Evolutionary conservation across 2,888 invertebrate species (phyloP), one percentile per base, ranked within the genome.

Genomic region (Limnephilus rhombicus): DNA sequence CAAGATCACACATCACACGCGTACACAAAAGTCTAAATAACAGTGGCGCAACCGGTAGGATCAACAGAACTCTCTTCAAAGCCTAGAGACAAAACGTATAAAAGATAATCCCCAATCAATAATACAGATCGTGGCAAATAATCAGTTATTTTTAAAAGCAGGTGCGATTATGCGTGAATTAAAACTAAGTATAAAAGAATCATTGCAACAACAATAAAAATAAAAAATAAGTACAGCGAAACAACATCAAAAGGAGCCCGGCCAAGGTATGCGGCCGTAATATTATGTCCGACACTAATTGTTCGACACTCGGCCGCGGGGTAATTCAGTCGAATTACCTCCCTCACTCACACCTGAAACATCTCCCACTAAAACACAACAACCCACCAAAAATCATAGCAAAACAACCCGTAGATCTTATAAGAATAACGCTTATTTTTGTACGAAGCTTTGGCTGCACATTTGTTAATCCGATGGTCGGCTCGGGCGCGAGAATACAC

Each of bases 241-340:
- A 31, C 2, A 34, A 83, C 83, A 83, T 83, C 83, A 83, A 83
- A 83, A 83, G 83, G 24, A 41, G 24, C 37, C 37, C 83, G 83
- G 83, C 68, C 83, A 37, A 34, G 83, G 83, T 83, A 83, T 83
- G 83, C 83, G 83, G 37, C 24, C 83, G n/a, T 68, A 41, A 83
- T 83, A 83, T 83, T 41, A 83, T 83, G 83, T 83, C 83, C 83
- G 83, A 83, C 83, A 83, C 34, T 83, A 83, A 83, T 83, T 37
- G 83, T 83, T 41, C 83, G 15, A 83, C 83, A 83, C 83, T 83
- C 83, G 83, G 83, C 83, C 83, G 83, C 37, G 15, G 83, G 83
- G 83, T 83, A 83, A 83, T 83, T 83, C 83, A n/a, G 83, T 34
- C 34, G 37, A 83, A 83, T 83, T 83, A 83, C 83, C 83, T 37